phyloP scores from a whole-genome alignment of 2,113 vertebrate species.

The Montifringilla adamsi region DNA sequence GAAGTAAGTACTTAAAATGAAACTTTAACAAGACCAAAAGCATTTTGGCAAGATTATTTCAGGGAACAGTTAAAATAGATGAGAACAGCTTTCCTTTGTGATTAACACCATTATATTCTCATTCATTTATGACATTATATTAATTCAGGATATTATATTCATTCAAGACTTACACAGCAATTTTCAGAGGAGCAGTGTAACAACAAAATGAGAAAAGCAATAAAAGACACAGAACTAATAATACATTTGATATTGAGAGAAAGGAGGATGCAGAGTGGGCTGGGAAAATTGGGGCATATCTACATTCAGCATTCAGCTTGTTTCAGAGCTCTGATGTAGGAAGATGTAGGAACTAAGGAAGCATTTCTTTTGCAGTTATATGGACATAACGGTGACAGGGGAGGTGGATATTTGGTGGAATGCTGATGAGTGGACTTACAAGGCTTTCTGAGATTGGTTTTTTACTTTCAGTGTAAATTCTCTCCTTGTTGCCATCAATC shows the following conservation, averaged over 20 bases:
- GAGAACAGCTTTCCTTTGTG: conserved; percentile 17
- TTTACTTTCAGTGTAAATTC: background rate
- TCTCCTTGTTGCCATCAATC: background rate
- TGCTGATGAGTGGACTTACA: background rate
- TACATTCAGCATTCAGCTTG: background rate
- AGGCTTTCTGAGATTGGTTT: background rate
- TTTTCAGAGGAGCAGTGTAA: conserved; percentile 19
- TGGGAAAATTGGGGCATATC: background rate
- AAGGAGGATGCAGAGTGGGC: background rate
- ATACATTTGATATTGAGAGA: background rate
- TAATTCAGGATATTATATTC: background rate
- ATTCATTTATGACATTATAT: conserved; percentile 14
- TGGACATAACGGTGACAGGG: background rate
- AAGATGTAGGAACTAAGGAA: background rate
- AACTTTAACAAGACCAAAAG: background rate
- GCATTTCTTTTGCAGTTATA: background rate
- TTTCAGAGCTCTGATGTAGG: background rate
- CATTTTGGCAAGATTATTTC: conserved; percentile 15
- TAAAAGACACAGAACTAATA: background rate
- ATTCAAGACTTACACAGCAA: background rate
- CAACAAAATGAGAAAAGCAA: background rate
- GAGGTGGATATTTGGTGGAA: background rate
- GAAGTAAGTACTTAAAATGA: background rate
- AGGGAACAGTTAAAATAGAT: conserved; percentile 7
- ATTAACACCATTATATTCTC: conserved; percentile 35